Evolutionary conservation across 2,797 vertebrate genomes (phyloP), one percentile per base, ranked within the genome.

Genomic region (Neosalanx taihuensis): DNA sequence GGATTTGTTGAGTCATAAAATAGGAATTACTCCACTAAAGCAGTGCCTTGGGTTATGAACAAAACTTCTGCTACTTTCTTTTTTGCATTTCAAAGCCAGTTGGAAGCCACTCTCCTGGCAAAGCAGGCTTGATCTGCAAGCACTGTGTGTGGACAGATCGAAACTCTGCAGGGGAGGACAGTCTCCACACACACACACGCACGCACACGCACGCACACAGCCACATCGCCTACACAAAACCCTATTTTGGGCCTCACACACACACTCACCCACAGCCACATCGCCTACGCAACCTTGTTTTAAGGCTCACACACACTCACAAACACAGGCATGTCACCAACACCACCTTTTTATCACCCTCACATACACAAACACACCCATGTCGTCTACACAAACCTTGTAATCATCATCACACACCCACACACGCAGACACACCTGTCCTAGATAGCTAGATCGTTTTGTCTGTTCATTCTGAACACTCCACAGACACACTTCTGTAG

Each of bases 71-170:
- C 4, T 53, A 53, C 17, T 17, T n/a, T 2, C 6, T 12, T 6
- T 29, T 61, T 29, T 29, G 59, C 59, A 61, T 61, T 61, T 61
- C 59, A 61, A 30, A 61, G 59, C 26, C 59, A 61, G 58, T 13
- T 30, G 26, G 59, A 30, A 61, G 23, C 23, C 58, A 59, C 23
- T 59, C 58, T 29, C 20, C 13, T 13, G 5, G 26, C 59, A 61
- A 31, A 31, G 59, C 59, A 61, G 26, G 29, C 59, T 30, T 29
- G 59, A 61, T 61, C 59, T 29, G 59, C 29, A 61, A 61, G 30
- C 15, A 31, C 26, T 30, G 59, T 61, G 29, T 15, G 15, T 61
- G 59, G 59, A 61, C 51, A 53, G 51, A 17, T 53, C 51, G 17
- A 17, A 46, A 17, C 51, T 53, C 51, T 53, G 51, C 51, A 53